Conservation (phyloP, 2,797 vertebrate genomes). For the Valencia hispanica region DNA sequence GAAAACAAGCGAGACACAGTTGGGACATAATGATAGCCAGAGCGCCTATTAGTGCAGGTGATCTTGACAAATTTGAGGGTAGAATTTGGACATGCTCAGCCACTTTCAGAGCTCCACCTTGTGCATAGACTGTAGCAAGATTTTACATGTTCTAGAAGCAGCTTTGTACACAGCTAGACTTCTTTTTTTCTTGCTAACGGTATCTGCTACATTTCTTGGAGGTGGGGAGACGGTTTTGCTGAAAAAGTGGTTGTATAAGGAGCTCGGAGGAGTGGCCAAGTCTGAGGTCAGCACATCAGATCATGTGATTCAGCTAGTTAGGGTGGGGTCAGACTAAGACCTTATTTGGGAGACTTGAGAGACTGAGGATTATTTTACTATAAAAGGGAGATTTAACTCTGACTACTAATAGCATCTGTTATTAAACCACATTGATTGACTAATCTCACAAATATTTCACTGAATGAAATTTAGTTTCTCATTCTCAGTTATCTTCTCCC, state of each 20-base stretch:
- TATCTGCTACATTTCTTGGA: constrained; percentile 10
- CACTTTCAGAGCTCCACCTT: neutral
- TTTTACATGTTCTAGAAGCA: constrained; percentile 13
- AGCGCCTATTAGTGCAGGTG: constrained; percentile 38
- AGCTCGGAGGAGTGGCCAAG: constrained; percentile 59
- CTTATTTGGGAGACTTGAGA: constrained; percentile 59
- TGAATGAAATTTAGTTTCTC: constrained; percentile 18
- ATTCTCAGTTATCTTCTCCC: neutral
- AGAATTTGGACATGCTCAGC: constrained; percentile 36
- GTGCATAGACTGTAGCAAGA: constrained; percentile 8
- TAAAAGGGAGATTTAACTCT: constrained; percentile 39
- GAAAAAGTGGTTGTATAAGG: constrained; percentile 59
- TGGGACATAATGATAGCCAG: constrained; percentile 44
- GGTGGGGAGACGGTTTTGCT: constrained; percentile 23
- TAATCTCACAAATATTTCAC: constrained; percentile 2
- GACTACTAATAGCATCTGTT: constrained; percentile 29
- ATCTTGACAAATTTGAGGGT: constrained; percentile 26
- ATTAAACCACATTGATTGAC: constrained; percentile 20
- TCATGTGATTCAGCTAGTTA: constrained; percentile 62
- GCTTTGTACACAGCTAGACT: constrained; percentile 2
- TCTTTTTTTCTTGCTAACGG: constrained; percentile 5
- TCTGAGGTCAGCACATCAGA: constrained; percentile 68
- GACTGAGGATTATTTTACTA: constrained; percentile 48
- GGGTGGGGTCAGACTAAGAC: constrained; percentile 67
- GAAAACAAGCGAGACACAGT: constrained; percentile 38